phyloP scores from a whole-genome alignment of 2,888 invertebrate species.

The Nebria salina region DNA sequence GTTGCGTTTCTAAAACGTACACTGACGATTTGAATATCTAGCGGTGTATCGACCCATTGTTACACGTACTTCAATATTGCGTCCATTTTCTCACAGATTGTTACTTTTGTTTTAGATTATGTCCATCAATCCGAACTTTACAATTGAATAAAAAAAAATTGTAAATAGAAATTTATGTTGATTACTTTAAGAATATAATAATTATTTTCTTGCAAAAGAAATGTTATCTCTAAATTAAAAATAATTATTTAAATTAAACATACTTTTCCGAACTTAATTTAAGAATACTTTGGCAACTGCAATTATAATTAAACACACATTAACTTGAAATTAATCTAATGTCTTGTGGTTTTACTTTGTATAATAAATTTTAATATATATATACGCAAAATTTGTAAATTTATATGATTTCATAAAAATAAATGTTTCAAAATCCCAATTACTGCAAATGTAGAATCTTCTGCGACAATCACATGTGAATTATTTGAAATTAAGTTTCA shows the following conservation, averaged over 20 bases:
- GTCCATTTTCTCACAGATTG: constrained; percentile 16
- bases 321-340: too few species aligned
- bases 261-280: too few species aligned
- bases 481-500: neutral
- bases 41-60: constrained; percentile 48
- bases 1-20: constrained; percentile 46
- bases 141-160: neutral
- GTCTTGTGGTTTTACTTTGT: too few species aligned
- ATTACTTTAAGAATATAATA: too few species aligned
- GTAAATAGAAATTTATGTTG: too few species aligned
- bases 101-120: neutral
- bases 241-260: too few species aligned
- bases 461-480: neutral
- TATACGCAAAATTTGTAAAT: neutral
- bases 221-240: too few species aligned
- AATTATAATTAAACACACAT: too few species aligned
- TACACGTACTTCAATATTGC: constrained; percentile 3
- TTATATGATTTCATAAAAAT: neutral
- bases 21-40: constrained; percentile 47
- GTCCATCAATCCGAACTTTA: neutral
- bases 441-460: neutral
- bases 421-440: neutral
- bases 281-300: too few species aligned
- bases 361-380: too few species aligned
- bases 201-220: too few species aligned